Conservation (phyloP, 2,797 vertebrate species). For the Parambassis ranga region DNA sequence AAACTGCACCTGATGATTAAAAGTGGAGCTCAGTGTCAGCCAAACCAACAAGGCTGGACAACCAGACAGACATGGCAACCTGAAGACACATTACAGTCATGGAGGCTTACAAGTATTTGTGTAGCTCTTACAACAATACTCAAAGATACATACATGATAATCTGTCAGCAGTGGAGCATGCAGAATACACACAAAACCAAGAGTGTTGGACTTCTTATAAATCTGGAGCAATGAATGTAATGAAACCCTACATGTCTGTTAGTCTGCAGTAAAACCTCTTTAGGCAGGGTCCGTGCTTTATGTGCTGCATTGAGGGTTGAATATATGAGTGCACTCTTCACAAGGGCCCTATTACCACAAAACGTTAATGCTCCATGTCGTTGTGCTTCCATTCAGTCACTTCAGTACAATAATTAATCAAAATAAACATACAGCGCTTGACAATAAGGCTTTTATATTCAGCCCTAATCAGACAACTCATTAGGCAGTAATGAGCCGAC, state of each 20-base stretch:
- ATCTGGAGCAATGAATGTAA: not conserved
- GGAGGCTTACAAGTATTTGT: too few relatives aligned
- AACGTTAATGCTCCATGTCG: slow-evolving; percentile 62
- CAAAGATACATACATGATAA: too few relatives aligned
- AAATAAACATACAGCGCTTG: slow-evolving; percentile 77
- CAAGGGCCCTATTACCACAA: slow-evolving; percentile 57
- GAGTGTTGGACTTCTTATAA: too few relatives aligned
- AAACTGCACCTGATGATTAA: too few relatives aligned
- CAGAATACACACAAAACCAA: too few relatives aligned
- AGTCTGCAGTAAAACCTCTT: not conserved
- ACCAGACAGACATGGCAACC: too few relatives aligned
- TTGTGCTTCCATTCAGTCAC: slow-evolving; percentile 67
- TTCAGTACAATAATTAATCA: slow-evolving; percentile 81
- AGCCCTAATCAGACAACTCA: slow-evolving; percentile 80
- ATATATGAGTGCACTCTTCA: slow-evolving; percentile 25
- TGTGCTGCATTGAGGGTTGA: slow-evolving; percentile 8
- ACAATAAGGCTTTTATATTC: slow-evolving; percentile 79
- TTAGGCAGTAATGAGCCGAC: slow-evolving; percentile 79
- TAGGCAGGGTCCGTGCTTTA: not conserved
- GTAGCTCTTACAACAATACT: too few relatives aligned
- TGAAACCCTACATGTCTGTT: not conserved
- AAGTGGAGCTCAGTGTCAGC: too few relatives aligned
- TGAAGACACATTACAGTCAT: too few relatives aligned
- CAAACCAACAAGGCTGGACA: too few relatives aligned
- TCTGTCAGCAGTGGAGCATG: too few relatives aligned